Evolutionary conservation across 2,113 vertebrate genomes (phyloP), one percentile per base, ranked within the genome.

Genomic region (Cryptoleucopteryx plumbea): DNA sequence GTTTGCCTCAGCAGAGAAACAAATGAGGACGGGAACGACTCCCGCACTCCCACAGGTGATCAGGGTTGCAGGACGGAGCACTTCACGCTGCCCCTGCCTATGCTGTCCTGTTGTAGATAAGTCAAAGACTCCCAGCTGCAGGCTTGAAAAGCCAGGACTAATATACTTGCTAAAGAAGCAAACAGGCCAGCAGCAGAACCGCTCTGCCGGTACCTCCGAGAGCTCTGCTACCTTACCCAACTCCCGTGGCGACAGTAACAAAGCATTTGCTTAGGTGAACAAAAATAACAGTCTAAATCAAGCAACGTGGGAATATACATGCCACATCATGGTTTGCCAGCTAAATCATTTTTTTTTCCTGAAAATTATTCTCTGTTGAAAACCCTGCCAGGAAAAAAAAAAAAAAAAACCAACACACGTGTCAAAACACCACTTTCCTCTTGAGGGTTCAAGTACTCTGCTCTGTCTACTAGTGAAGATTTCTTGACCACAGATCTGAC

Each of bases 1-100:
- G 50, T 74, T 42, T 59, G 17, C 32, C 38, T 58, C 29, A 2
- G 27, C 26, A 55, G 62, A 93, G 36, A 58, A 74, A 47, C 0
- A 1, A 70, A 40, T 16, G 17, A 80, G 32, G 21, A 59, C 0
- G 2, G 29, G 32, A 56, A 34, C 13, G 4, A 43, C 11, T 66
- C 10, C 27, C 0, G 2, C 1, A 0, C 9, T 63, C n/a, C 32
- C 52, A 47, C 26, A 40, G 47, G 5, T 11, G 29, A 68, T 21
- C 7, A 48, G 32, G 20, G 10, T 4, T 70, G 59, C 22, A 42
- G 59, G 36, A 72, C 15, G 68, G 47, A 55, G 40, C 4, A 26
- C 21, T 72, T 56, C 3, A 1, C 4, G 0, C 38, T 36, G 31
- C 31, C 45, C 7, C 50, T 78, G 16, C n/a, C 42, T 40, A 7